Evolutionary conservation across 2,113 vertebrate species (phyloP).

Genomic region (Daphoenositta chrysoptera): DNA sequence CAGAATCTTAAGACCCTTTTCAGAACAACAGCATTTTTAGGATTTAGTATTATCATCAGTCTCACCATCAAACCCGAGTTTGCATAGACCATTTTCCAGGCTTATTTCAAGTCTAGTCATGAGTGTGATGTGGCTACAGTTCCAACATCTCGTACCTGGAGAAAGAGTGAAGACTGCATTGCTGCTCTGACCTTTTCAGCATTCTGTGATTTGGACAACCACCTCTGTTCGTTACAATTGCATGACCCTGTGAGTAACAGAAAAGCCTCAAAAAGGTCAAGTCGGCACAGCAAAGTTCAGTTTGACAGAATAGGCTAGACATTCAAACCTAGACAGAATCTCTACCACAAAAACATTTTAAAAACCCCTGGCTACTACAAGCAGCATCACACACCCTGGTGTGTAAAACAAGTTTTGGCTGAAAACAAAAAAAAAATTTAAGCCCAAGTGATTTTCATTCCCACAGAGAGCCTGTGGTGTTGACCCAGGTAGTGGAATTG

Average conservation of each 20-base stretch:
- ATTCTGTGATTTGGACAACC: background rate
- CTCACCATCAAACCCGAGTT: background rate
- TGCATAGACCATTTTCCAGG: background rate
- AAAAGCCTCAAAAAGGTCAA: conserved; percentile 51
- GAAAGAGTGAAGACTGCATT: background rate
- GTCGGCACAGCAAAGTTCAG: background rate
- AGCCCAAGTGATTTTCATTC: background rate
- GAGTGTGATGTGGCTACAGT: background rate
- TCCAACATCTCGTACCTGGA: background rate
- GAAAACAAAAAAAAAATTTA: background rate
- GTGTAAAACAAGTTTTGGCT: background rate
- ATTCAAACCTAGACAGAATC: background rate
- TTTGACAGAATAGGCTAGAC: conserved; percentile 10
- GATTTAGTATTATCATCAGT: background rate
- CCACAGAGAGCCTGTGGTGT: background rate
- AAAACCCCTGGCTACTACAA: background rate
- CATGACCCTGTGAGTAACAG: background rate
- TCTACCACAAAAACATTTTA: background rate
- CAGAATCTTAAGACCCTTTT: background rate
- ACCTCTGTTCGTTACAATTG: background rate
- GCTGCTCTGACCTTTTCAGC: conserved; percentile 49
- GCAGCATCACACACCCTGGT: background rate
- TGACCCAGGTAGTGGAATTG: background rate
- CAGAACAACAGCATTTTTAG: background rate
- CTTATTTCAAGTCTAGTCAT: background rate